Evolutionary conservation across 2,888 invertebrate genomes (phyloP), one percentile per base, ranked within the genome.

Genomic region (Lypha dubia): DNA sequence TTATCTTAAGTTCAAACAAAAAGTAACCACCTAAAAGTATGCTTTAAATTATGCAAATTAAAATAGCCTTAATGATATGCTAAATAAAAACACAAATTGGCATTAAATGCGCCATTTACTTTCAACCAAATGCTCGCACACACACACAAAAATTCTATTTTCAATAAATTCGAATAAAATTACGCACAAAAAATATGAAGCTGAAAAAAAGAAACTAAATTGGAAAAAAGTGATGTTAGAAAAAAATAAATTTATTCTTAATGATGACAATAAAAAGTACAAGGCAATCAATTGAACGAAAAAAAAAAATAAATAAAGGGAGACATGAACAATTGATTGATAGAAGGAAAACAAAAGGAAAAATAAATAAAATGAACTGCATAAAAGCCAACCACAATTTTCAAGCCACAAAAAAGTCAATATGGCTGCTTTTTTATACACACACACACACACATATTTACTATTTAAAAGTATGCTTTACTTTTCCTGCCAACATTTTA

Each of bases 61-160:
- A 53, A 44, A 20, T 8, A 41, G 41, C 35, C 53, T 11, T 60
- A 49, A 67, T 17, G 58, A 51, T 60, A 60, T 65, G 41, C 74
- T 56, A 53, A 28, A 32, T 62, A 65, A 46, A 67, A 49, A 44
- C n/a, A 56, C 70, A 75, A 75, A 74, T 58, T 62, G 24, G 28
- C 63, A 73, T 77, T 83, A 53, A 73, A 73, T 67, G 24, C 51
- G 73, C 60, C 62, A 67, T 83, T 77, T 53, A 77, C 53, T 73
- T 44, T 71, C 1, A 46, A 35, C 9, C 20, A 49, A 49, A 20
- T 15, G 11, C 0, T 2, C 17, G 20, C 17, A 20, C 17, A 49
- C 7, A 49, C 49, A 49, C 20, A 17, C 17, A 5, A 17, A 17
- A 49, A 44, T 15, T 44, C n/a, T n/a, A 15, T 44, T 15, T 5